phyloP scores from a whole-genome alignment of 2,888 invertebrate genomes.

The Drosophila acutilabella region DNA sequence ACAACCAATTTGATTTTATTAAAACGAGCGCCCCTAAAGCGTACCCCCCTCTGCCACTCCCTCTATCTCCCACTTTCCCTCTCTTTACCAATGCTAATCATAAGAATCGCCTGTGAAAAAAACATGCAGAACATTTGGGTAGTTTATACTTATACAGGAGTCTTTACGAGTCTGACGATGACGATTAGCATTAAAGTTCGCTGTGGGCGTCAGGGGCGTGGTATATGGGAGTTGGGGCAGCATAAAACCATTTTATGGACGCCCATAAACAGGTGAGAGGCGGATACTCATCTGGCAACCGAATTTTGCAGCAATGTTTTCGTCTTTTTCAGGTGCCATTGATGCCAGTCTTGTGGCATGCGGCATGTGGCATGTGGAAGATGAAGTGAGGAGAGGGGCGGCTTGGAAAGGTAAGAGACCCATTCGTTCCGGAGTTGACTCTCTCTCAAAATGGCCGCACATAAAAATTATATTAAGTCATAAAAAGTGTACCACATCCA shows the following conservation, averaged over 20 bases:
- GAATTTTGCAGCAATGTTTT: conserved; percentile 36
- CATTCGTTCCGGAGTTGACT: conserved; percentile 36
- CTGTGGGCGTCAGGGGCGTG: conserved; percentile 7
- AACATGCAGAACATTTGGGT: conserved; percentile 29
- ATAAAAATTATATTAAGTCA: conserved; percentile 79
- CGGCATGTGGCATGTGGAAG: not conserved
- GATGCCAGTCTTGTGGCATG: conserved; percentile 32
- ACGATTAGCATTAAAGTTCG: conserved; percentile 78
- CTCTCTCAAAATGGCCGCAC: conserved; percentile 68
- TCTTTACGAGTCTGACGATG: conserved; percentile 57
- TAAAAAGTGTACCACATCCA: conserved; percentile 57
- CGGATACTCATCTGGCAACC: conserved; percentile 39
- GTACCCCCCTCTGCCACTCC: conserved; percentile 13
- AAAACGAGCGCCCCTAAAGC: conserved; percentile 50
- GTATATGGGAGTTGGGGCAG: conserved; percentile 4
- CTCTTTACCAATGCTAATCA: conserved; percentile 60
- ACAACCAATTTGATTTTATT: conserved; percentile 73
- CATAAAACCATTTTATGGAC: conserved; percentile 73
- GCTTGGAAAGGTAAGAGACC: not conserved
- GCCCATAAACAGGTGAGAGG: conserved; percentile 70
- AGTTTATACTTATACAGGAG: conserved; percentile 52
- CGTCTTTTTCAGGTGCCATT: conserved; percentile 43
- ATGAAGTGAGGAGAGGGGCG: not conserved
- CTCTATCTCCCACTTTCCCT: not conserved
- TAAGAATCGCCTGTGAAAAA: conserved; percentile 33